A percentile compares a stretch with the other conserved stretches of the same genome.
Evolutionary conservation across 2,113 vertebrate genomes (phyloP).

Genomic region (Ornithorhynchus anatinus): DNA sequence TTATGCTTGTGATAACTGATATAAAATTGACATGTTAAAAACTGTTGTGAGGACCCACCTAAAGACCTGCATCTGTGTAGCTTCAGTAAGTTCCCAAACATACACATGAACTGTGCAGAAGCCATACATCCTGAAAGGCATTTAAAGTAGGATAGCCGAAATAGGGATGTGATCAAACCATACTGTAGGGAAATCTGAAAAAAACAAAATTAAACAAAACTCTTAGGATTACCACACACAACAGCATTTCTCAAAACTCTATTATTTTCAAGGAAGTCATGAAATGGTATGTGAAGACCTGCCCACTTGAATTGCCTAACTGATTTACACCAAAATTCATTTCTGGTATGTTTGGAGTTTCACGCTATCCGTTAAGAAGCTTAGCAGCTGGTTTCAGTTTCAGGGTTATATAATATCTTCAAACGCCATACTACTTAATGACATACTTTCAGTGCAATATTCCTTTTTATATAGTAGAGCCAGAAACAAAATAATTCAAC

Average conservation of each 20-base stretch:
- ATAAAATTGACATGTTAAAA: not conserved
- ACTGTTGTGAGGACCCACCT: not conserved
- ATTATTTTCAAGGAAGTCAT: not conserved
- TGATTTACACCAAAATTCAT: not conserved
- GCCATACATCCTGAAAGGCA: not conserved
- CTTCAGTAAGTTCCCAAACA: not conserved
- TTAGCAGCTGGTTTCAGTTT: not conserved
- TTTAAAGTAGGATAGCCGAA: not conserved
- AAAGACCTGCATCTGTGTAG: not conserved
- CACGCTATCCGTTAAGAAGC: not conserved
- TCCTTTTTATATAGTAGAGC: not conserved
- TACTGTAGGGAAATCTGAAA: too few relatives aligned
- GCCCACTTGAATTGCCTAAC: not conserved
- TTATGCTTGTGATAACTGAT: not conserved
- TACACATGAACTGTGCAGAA: not conserved
- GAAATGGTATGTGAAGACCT: not conserved
- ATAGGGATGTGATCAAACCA: too few relatives aligned
- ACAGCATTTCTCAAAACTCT: not conserved
- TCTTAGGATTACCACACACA: not conserved
- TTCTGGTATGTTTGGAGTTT: not conserved
- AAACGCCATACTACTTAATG: not conserved
- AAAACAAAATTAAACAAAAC: too few relatives aligned
- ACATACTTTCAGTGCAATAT: not conserved
- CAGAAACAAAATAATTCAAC: not conserved
- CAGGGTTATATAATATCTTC: not conserved